Base-by-base conservation (phyloP, 2,113 vertebrate genomes). In the Meriones unguiculatus region DNA sequence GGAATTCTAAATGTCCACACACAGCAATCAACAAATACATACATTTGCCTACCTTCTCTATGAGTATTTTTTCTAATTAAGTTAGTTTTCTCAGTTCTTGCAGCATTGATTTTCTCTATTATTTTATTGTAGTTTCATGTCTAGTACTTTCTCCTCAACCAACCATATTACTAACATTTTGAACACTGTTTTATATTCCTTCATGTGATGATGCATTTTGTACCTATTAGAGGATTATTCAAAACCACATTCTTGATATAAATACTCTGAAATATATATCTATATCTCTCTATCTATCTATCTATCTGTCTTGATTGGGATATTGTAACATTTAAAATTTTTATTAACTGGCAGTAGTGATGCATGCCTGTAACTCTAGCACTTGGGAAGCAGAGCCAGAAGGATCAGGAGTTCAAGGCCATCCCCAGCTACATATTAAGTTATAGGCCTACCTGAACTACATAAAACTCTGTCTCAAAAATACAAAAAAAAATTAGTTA, bases 311-410 rank as follows among this genome's bases (percentile, higher is more conserved):
- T 85, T 28, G 90, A 38, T 35, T 94, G 76, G 11, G 28, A 67
- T 95, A 30, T 75, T 28, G 82, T 94, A 57, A 85, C 90, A 95
- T 94, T 95, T 94, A 50, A 94, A 85, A 65, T 38, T 46, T 46
- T 86, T 85, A 67, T 86, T 67, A 67, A 46, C 41, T 86, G 17
- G 8, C 14, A 46, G 50, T 67, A 65, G 38, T 18, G 15, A 85
- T 67, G 20, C 25, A 65, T 67, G 28, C 38, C 17, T 67, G 18
- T 67, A 86, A 86, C 38, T 20, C 17, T 17, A 67, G 64, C 64
- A 86, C 41, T 86, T 67, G 64, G 28, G 38, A 86, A 18, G 38
- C 52, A 50, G 35, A 87, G 46, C 22, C 22, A 87, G 50, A 32
- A 87, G 30, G 50, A 70, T 70, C 64, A 54, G 46, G 65, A 87